Evolutionary conservation across 2,888 invertebrate species (phyloP), one percentile per base, ranked within the genome.

Genomic region (Eupithecia subfuscata): DNA sequence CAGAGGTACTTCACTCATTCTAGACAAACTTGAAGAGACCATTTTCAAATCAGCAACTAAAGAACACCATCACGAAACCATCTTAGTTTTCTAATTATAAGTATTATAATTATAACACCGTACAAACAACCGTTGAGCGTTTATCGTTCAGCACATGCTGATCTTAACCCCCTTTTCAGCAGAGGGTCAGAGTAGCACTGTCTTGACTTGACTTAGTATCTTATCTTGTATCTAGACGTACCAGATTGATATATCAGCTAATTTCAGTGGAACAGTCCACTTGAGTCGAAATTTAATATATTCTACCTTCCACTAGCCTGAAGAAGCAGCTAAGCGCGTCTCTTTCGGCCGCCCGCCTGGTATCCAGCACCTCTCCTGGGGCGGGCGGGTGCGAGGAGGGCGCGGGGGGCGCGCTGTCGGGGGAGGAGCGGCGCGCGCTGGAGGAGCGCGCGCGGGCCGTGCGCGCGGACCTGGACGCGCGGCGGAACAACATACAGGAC

Each of bases 401-500:
- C 71, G 90, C 95, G 60, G 82, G 84, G 70, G 90, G 95, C 75
- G 88, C 95, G 6, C 87, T 96, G 52, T 95, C 96, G 5, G 91
- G 93, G 0, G 94, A 95, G 0, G 96, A 96, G 81, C 90, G 95
- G 68, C 90, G 94, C 11, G 95, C 95, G 25, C 92, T 96, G n/a
- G 96, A 96, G 79, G 96, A 94, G 18, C 92, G 95, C 34, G 91
- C 93, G 6, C 87, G 86, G 2, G 89, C 91, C 25, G 91, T 96
- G 9, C 95, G 95, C 78, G 95, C 95, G 2, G 98, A 98, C 86
- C 96, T 97, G 75, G 98, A 98, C 80, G 96, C 97, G 80, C 97
- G 98, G 85, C 95, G 96, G 82, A 95, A 96, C 80, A 96, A 97
- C 79, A 98, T 98, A 84, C 97, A 97, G 87, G 97, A 98, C 85